These are phyloP conservation scores for Ridgeia piscesae DNA, from an alignment of 1,140 invertebrate species.

Conservation along the genomic window DNA sequence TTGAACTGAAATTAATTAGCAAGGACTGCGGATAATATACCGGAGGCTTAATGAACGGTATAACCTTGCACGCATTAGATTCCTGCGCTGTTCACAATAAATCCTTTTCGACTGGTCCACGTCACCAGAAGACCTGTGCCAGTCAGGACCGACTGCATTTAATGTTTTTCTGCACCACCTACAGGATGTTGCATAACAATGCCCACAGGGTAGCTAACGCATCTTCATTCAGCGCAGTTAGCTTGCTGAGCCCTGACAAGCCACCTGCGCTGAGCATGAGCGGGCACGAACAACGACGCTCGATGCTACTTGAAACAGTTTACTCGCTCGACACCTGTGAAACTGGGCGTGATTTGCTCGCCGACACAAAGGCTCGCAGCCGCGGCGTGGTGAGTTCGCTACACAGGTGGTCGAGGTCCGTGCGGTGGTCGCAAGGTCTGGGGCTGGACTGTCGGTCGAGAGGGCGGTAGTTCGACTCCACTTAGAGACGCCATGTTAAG, in stretches of 20 bases:
- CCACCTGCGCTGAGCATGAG: background rate
- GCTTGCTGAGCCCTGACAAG: background rate
- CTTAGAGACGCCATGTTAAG: no score
- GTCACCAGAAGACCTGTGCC: background rate
- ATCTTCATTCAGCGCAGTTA: background rate
- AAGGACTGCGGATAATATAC: background rate
- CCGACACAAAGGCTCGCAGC: background rate
- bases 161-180: background rate
- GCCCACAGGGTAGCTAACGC: background rate
- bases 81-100: background rate
- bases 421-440: background rate
- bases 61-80: background rate
- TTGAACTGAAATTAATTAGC: background rate
- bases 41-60: background rate
- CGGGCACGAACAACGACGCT: background rate
- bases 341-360: background rate
- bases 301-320: background rate
- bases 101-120: background rate
- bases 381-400: background rate
- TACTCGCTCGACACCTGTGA: background rate
- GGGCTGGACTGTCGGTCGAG: background rate
- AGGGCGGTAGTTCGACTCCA: no score
- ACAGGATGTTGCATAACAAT: background rate
- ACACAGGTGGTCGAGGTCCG: background rate
- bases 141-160: background rate